Base-by-base conservation (phyloP, 2,888 invertebrate species). In the Unio delphinus region DNA sequence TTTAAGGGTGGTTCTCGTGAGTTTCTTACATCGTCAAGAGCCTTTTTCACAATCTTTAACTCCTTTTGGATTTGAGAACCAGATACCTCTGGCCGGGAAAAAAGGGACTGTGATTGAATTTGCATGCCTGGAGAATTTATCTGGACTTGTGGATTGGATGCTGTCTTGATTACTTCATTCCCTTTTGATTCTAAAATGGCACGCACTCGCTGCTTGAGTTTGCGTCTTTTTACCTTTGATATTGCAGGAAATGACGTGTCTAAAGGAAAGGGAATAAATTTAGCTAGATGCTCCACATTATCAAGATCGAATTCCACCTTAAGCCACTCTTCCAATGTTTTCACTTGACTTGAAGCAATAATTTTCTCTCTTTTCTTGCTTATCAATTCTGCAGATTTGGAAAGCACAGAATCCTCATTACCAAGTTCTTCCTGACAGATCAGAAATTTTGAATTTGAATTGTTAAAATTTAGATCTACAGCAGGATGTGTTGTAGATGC, bases 291-390 rank as follows among this genome's bases (percentile, higher is more conserved):
- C 55, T 68, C 58, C 57, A 77, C 70, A 55, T 71, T 74, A 30
- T 77, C 74, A 55, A 70, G 73, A 61, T 77, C 77, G 54, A 77
- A 65, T 64, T 77, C 77, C 26, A 73, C 58, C 68, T 75, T 74
- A 20, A 77, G 58, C 77, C 77, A 77, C 23, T 77, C 77, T 45
- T 69, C 77, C 30, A 77, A 64, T 58, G 77, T 75, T 62, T 75
- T 77, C 20, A 73, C 69, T 65, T 77, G 77, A 30, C 34, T 64
- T 45, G 64, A 67, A 6, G 73, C 71, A 26, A 62, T 64, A 15
- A 65, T 61, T 64, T 73, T 75, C 63, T 71, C 68, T 59, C 71
- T 74, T 54, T 69, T 69, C 62, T 73, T 75, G 23, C 68, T 63
- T 15, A 76, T 64, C 11, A 69, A 70, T 26, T 72, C 76, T 55